phyloP scores from a whole-genome alignment of 2,113 vertebrate genomes.

The Aegotheles bennettii region DNA sequence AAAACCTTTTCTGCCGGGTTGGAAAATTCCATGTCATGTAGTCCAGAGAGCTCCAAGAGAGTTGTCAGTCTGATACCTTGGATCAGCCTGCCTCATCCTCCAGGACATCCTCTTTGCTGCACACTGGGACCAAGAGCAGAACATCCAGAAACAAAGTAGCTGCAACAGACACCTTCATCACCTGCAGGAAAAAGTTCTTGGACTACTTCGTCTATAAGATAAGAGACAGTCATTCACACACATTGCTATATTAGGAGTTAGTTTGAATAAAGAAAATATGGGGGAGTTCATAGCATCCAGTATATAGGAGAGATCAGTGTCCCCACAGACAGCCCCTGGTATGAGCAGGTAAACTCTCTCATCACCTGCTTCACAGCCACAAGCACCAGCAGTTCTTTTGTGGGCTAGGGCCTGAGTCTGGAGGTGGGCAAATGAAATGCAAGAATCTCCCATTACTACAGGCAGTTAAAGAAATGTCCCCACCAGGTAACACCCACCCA shows the following conservation, averaged over 20 bases:
- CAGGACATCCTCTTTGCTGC: background rate
- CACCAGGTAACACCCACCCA: background rate
- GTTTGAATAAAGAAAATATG: background rate
- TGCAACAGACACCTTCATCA: background rate
- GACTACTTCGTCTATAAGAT: background rate
- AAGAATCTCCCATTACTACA: background rate
- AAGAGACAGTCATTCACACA: background rate
- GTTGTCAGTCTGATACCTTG: background rate
- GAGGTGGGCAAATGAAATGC: background rate
- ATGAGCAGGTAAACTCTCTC: background rate
- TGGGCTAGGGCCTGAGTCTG: background rate
- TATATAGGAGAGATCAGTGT: background rate
- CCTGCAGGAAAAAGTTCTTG: background rate
- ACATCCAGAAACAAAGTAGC: background rate
- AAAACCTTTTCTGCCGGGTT: background rate
- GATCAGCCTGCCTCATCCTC: background rate
- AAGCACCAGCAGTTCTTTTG: background rate
- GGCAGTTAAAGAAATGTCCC: background rate
- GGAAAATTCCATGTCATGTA: background rate
- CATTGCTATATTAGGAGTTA: background rate
- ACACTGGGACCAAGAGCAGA: background rate
- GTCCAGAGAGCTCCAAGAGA: background rate
- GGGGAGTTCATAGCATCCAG: background rate
- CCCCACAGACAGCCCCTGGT: background rate
- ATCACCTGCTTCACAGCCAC: background rate